Evolutionary conservation across 2,113 vertebrate genomes (phyloP).

Genomic region (Zingel zingel): DNA sequence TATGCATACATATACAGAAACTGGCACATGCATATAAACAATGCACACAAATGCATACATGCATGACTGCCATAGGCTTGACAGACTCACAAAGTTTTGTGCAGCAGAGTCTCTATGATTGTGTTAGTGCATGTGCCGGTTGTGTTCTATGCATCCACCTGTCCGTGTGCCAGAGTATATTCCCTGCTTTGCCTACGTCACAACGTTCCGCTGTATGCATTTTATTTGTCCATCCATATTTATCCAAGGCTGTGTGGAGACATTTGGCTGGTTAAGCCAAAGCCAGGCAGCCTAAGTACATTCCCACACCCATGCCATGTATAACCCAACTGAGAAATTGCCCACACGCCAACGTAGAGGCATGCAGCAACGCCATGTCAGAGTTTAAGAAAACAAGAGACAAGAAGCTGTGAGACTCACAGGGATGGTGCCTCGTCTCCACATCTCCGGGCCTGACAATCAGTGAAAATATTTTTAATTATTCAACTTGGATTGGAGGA

Average conservation of each 20-base stretch:
- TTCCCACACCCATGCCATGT: constrained; percentile 51
- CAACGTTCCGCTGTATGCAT: constrained; percentile 18
- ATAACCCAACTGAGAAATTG: constrained; percentile 56
- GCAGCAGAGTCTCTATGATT: constrained; percentile 18
- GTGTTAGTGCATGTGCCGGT: constrained; percentile 21
- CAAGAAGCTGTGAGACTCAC: constrained; percentile 33
- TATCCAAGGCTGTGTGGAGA: constrained; percentile 46
- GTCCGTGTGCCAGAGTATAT: constrained; percentile 26
- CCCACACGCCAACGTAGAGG: constrained; percentile 15
- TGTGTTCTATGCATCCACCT: constrained; percentile 36
- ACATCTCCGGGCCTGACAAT: constrained; percentile 39
- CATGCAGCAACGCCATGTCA: constrained; percentile 54
- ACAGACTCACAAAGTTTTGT: constrained; percentile 46
- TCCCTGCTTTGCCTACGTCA: constrained; percentile 15
- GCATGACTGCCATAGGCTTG: constrained; percentile 70
- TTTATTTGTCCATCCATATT: constrained; percentile 56
- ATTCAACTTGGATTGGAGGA: constrained; percentile 66
- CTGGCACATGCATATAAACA: constrained; percentile 56
- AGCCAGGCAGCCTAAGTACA: constrained; percentile 12
- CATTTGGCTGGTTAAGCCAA: constrained; percentile 16
- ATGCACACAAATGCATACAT: constrained; percentile 70
- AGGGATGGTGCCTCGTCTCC: constrained; percentile 16
- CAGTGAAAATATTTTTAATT: constrained; percentile 65
- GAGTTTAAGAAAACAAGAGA: constrained; percentile 54
- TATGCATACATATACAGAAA: constrained; percentile 43